Conservation (phyloP, 2,113 vertebrate species). For the Catharus minimus region DNA sequence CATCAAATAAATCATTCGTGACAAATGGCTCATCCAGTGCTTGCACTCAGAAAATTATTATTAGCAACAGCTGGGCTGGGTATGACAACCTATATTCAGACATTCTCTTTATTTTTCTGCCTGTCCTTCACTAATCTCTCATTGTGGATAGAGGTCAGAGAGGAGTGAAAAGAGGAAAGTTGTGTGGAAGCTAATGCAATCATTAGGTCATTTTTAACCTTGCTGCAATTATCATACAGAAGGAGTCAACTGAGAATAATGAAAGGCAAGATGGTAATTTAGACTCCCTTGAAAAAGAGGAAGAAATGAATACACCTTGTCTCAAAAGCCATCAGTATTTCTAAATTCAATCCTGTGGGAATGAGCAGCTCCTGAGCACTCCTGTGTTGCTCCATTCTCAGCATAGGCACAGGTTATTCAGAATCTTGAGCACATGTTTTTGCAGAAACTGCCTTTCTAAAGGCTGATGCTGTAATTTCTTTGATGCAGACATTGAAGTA, state of each 20-base stretch:
- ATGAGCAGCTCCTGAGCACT: neutral
- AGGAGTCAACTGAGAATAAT: slow-evolving; percentile 23
- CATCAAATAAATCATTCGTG: slow-evolving; percentile 46
- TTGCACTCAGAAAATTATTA: slow-evolving; percentile 53
- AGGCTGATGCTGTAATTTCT: neutral
- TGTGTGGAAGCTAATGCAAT: slow-evolving; percentile 46
- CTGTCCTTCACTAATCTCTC: slow-evolving; percentile 34
- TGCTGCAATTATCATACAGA: slow-evolving; percentile 35
- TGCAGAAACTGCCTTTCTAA: neutral
- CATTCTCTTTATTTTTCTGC: slow-evolving; percentile 32
- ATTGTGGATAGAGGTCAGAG: slow-evolving; percentile 21
- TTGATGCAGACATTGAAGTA: neutral
- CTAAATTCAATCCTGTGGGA: neutral
- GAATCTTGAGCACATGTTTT: neutral
- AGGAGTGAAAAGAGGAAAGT: slow-evolving; percentile 33
- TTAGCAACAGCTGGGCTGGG: slow-evolving; percentile 46
- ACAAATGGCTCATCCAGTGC: slow-evolving; percentile 47
- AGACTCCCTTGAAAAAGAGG: slow-evolving; percentile 13
- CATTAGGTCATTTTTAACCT: slow-evolving; percentile 54
- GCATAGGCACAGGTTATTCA: neutral
- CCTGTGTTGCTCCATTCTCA: neutral
- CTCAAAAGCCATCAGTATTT: neutral
- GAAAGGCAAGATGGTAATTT: slow-evolving; percentile 15
- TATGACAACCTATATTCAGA: slow-evolving; percentile 42
- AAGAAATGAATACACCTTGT: neutral